Evolutionary conservation across 2,797 vertebrate species (phyloP).

Genomic region (Acrocephalus scirpaceus): DNA sequence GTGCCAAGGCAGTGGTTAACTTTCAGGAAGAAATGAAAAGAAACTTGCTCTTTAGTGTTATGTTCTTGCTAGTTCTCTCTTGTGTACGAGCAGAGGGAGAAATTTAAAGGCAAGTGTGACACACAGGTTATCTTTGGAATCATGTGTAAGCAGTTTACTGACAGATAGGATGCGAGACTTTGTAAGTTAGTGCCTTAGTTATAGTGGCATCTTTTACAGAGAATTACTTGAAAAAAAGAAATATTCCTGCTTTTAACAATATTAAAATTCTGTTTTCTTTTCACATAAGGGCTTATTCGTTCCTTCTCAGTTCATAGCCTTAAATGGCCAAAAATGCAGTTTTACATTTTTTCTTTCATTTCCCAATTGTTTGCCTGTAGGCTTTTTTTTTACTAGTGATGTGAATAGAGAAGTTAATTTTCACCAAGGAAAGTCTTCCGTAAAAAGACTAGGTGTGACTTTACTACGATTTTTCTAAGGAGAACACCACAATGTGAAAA

Average conservation of each 20-base stretch:
- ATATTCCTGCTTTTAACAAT: neutral
- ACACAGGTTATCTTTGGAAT: neutral
- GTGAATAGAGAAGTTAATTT: neutral
- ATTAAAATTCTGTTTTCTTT: neutral
- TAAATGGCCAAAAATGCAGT: conserved; percentile 17
- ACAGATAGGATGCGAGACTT: neutral
- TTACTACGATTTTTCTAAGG: neutral
- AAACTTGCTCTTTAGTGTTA: neutral
- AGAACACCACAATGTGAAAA: neutral
- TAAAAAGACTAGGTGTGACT: neutral
- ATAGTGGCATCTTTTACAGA: neutral
- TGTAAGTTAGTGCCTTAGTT: neutral
- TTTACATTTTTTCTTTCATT: neutral
- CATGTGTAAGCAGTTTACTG: neutral
- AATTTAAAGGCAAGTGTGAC: neutral
- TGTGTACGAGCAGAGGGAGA: neutral
- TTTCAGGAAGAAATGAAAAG: neutral
- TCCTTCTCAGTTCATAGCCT: neutral
- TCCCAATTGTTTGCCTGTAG: neutral
- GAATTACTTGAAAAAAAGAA: neutral
- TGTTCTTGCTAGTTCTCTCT: neutral
- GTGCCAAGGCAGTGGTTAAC: neutral
- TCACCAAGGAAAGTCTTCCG: neutral
- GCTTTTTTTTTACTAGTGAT: neutral
- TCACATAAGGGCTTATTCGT: neutral